Evolutionary conservation across 2,113 vertebrate species (phyloP).

Genomic region (Origma solitaria): DNA sequence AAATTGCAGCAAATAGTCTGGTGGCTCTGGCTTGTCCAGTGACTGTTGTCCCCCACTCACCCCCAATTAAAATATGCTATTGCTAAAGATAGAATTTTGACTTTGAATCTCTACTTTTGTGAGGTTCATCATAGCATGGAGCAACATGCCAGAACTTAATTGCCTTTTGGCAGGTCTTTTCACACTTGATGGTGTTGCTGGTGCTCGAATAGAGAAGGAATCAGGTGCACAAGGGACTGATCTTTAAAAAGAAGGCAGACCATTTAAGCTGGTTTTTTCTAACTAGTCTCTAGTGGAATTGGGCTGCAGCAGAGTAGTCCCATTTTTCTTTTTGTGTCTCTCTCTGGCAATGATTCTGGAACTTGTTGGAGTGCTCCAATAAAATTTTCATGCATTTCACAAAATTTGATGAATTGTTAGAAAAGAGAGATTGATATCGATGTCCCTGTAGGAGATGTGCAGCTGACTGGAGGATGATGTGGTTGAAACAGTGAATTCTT

Average conservation of each 20-base stretch:
- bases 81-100: background rate
- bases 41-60: background rate
- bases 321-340: background rate
- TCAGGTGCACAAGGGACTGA: background rate
- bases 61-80: background rate
- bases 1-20: background rate
- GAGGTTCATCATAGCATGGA: rapidly evolving
- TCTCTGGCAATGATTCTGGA: background rate
- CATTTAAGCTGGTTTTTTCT: background rate
- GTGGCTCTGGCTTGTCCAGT: background rate
- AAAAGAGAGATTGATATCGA: background rate
- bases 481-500: background rate
- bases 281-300: background rate
- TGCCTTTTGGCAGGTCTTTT: background rate
- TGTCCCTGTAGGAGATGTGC: background rate
- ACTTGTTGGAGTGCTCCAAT: background rate
- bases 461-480: background rate
- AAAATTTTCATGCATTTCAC: background rate
- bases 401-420: background rate
- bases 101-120: background rate
- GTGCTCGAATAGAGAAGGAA: background rate
- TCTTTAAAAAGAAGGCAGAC: background rate
- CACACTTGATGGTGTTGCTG: background rate
- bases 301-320: background rate
- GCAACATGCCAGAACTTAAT: background rate